Conservation (phyloP, 2,797 vertebrate genomes). For the Setipinna tenuifilis region DNA sequence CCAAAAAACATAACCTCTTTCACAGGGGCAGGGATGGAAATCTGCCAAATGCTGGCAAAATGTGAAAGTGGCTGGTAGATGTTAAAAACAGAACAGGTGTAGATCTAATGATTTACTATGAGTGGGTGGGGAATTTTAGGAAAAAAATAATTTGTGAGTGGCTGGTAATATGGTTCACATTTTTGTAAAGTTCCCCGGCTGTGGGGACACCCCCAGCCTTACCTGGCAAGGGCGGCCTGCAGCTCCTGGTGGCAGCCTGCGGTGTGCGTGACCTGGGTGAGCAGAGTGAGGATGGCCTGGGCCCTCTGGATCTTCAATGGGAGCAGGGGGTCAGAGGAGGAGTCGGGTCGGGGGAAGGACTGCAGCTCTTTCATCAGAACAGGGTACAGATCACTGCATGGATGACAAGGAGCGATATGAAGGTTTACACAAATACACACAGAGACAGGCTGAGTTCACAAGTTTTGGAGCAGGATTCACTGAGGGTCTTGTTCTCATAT, state of each 20-base stretch:
- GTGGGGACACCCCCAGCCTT: neutral
- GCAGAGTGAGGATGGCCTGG: constrained; percentile 81
- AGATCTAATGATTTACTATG: no score
- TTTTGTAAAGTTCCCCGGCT: neutral
- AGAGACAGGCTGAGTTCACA: neutral
- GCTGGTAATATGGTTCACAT: no score
- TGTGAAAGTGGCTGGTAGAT: no score
- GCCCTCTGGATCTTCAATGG: constrained; percentile 78
- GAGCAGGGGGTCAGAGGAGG: constrained; percentile 51
- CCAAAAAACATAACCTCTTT: neutral
- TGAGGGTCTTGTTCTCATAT: no score
- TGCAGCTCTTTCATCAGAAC: constrained; percentile 83
- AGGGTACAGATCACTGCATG: constrained; percentile 88
- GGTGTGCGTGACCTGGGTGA: constrained; percentile 86
- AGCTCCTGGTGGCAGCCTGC: constrained; percentile 81
- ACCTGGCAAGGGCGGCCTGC: constrained; percentile 73
- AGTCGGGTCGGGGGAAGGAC: constrained; percentile 68
- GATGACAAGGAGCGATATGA: constrained; percentile 4
- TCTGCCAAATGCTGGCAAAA: no score
- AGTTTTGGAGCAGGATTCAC: no score
- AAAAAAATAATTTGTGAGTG: no score
- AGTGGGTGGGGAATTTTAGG: no score
- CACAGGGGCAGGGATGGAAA: neutral
- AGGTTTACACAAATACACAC: neutral
- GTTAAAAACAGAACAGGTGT: no score